phyloP scores from a whole-genome alignment of 1,140 invertebrate species.

The Caerostris darwini region DNA sequence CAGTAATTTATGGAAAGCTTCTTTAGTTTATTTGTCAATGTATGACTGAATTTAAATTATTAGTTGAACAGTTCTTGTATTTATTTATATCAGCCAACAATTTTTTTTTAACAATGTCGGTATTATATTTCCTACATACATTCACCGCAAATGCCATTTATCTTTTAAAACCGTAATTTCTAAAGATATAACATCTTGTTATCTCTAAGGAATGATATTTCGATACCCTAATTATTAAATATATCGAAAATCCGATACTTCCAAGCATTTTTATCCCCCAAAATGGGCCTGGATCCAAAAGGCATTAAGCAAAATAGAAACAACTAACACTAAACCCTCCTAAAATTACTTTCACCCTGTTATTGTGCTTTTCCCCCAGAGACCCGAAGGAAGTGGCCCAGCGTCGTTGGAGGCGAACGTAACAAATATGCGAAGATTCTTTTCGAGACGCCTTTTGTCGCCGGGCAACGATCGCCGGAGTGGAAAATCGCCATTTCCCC shows the following conservation, averaged over 20 bases:
- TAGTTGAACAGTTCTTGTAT: no score
- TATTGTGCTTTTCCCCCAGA: not conserved
- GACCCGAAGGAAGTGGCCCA: not conserved
- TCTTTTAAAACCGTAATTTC: no score
- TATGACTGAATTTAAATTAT: no score
- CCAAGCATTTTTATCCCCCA: not conserved
- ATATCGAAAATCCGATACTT: constrained; percentile 19
- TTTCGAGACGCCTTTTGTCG: not conserved
- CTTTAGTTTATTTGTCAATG: no score
- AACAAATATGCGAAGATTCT: constrained; percentile 28
- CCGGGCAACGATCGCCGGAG: not conserved
- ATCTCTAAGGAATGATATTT: not conserved
- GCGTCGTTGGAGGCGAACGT: no score
- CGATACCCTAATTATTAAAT: not conserved
- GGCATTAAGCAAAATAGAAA: not conserved
- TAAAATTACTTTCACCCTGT: not conserved
- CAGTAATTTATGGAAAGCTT: no score
- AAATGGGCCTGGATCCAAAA: not conserved
- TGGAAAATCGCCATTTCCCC: constrained; percentile 26
- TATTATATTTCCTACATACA: no score
- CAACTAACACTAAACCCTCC: not conserved
- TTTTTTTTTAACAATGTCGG: no score
- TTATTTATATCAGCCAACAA: no score
- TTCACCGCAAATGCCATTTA: no score
- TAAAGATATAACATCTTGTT: no score